A percentile compares a stretch with the other conserved stretches of the same genome.
Evolutionary conservation across 1,140 invertebrate species (phyloP).

Genomic region (Drosophila orosa): DNA sequence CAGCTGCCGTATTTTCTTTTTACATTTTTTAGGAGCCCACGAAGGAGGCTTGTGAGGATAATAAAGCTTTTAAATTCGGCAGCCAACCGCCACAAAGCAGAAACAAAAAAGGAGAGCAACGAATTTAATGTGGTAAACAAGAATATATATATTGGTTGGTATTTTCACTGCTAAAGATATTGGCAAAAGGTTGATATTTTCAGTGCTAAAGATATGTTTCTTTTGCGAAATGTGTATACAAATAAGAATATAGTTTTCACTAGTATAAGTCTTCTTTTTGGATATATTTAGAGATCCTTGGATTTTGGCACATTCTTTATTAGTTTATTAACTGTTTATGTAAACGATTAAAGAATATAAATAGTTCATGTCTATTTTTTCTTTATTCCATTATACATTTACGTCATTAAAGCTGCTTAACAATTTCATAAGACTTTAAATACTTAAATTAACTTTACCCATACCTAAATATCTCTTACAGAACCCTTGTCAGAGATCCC

Average conservation of each 20-base stretch:
- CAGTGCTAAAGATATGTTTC: background rate
- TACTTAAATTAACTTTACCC: background rate
- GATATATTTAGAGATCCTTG: background rate
- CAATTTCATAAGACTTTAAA: background rate
- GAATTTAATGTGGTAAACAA: constrained; percentile 32
- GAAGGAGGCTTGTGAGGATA: constrained; percentile 16
- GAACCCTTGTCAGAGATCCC: background rate
- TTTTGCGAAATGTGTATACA: too few species aligned
- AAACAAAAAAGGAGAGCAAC: background rate
- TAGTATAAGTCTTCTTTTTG: background rate
- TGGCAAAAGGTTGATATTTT: background rate
- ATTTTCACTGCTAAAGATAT: background rate
- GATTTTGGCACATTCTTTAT: too few species aligned
- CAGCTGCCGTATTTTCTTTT: constrained; percentile 22
- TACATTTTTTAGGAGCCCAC: background rate
- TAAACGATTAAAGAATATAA: too few species aligned
- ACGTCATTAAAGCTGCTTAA: background rate
- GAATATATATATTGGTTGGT: constrained; percentile 1
- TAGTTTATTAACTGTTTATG: too few species aligned
- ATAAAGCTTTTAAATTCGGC: constrained; percentile 42
- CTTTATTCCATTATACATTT: too few species aligned
- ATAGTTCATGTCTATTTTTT: too few species aligned
- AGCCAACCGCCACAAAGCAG: constrained; percentile 4
- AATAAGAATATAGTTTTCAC: background rate
- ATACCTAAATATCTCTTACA: background rate